Evolutionary conservation across 1,140 invertebrate genomes (phyloP).

Genomic region (Aporrectodea caliginosa): DNA sequence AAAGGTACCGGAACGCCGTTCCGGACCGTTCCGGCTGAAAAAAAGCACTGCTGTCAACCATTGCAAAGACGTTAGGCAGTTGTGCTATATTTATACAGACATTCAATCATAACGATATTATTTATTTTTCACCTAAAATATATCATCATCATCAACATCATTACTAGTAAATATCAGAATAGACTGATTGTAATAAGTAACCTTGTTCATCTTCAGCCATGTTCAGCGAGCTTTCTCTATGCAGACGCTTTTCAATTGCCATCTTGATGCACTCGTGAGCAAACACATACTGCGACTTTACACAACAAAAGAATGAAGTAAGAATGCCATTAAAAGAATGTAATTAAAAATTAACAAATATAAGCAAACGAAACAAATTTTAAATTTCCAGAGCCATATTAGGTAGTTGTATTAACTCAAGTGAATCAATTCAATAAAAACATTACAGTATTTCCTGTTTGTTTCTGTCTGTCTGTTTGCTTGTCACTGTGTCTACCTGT

Average conservation of each 20-base stretch:
- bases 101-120: neutral
- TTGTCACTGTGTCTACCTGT: too few relatives aligned
- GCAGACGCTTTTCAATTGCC: neutral
- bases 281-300: neutral
- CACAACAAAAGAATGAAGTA: neutral
- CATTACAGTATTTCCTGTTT: too few relatives aligned
- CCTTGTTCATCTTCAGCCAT: neutral
- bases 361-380: too few relatives aligned
- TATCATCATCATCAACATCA: neutral
- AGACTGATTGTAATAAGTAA: neutral
- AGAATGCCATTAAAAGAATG: too few relatives aligned
- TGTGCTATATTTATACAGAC: neutral
- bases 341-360: too few relatives aligned
- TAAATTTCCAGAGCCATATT: too few relatives aligned
- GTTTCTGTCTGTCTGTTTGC: too few relatives aligned
- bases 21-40: too few relatives aligned
- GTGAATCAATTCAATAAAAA: too few relatives aligned
- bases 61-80: neutral
- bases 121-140: neutral
- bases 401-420: too few relatives aligned
- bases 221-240: neutral
- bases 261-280: neutral
- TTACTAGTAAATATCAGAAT: neutral
- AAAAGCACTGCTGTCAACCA: neutral
- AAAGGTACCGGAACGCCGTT: too few relatives aligned